Evolutionary conservation across 2,888 invertebrate genomes (phyloP).

Genomic region (Aleiodes testaceus): DNA sequence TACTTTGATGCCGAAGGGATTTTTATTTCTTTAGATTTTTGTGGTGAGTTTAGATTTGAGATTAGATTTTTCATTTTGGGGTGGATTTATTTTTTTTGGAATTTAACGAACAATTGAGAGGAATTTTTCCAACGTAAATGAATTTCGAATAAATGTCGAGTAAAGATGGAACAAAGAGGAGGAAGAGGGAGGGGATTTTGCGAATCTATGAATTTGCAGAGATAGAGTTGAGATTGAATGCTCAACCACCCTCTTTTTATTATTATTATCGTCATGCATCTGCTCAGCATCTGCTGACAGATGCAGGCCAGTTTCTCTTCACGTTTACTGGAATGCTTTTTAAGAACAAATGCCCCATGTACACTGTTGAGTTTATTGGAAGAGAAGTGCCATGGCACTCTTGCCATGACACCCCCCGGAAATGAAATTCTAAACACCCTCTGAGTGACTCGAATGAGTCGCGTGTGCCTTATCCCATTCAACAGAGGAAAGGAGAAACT

Average conservation of each 20-base stretch:
- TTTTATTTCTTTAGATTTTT: neutral
- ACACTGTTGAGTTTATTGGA: constrained; percentile 8
- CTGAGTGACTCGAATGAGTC: constrained; percentile 54
- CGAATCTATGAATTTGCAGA: constrained; percentile 31
- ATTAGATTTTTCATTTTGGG: neutral
- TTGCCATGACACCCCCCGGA: constrained; percentile 56
- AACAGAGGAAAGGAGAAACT: constrained; percentile 27
- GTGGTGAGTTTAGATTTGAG: constrained; percentile 14
- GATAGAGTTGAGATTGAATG: constrained; percentile 21
- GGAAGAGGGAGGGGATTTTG: constrained; percentile 5
- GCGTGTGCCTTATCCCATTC: constrained; percentile 13
- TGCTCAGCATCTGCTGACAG: constrained; percentile 69
- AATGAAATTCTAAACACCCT: constrained; percentile 70
- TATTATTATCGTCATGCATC: constrained; percentile 56
- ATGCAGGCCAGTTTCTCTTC: constrained; percentile 56
- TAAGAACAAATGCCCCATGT: constrained; percentile 22
- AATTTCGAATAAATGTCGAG: no score
- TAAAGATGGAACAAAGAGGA: constrained; percentile 4
- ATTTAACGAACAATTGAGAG: constrained; percentile 14
- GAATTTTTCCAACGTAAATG: no score
- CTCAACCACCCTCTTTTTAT: constrained; percentile 25
- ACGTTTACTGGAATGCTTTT: constrained; percentile 4
- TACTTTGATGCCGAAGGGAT: constrained; percentile 9
- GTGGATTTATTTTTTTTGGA: neutral
- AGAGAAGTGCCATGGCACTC: constrained; percentile 20